Evolutionary conservation across 1,140 invertebrate species (phyloP).

Genomic region (Drosophila sp.): DNA sequence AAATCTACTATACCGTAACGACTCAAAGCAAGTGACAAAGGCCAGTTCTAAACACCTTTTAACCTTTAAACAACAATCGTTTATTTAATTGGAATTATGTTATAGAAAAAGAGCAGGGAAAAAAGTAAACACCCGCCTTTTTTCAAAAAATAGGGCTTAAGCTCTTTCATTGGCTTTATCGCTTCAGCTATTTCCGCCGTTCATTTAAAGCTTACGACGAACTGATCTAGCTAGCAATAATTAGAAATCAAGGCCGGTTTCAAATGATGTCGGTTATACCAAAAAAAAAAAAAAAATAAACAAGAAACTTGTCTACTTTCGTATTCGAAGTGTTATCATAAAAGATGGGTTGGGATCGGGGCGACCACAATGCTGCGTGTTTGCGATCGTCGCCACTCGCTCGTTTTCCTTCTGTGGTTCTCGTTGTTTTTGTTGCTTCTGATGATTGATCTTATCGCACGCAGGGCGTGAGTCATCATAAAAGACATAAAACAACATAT

Average conservation of each 20-base stretch:
- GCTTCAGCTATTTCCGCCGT: slow-evolving; percentile 76
- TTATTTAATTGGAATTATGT: slow-evolving; percentile 76
- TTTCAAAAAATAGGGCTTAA: slow-evolving; percentile 48
- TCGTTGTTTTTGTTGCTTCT: slow-evolving; percentile 9
- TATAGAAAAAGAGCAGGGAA: slow-evolving; percentile 45
- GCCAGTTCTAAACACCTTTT: slow-evolving; percentile 38
- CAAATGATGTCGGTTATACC: slow-evolving; percentile 23
- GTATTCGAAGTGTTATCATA: slow-evolving; percentile 79
- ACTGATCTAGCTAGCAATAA: slow-evolving; percentile 59
- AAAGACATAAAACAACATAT: slow-evolving; percentile 48
- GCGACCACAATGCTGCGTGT: slow-evolving; percentile 43
- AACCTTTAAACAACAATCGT: slow-evolving; percentile 54
- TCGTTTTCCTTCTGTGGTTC: slow-evolving; percentile 38
- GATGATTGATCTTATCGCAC: slow-evolving; percentile 77
- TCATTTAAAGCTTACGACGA: slow-evolving; percentile 71
- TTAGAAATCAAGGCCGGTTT: slow-evolving; percentile 80
- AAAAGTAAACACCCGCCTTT: slow-evolving; percentile 40
- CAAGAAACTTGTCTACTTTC: slow-evolving; percentile 77
- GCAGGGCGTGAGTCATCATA: slow-evolving; percentile 69
- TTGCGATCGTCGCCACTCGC: slow-evolving; percentile 34
- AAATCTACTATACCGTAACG: slow-evolving; percentile 17
- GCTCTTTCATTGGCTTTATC: slow-evolving; percentile 74
- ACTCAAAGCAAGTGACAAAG: slow-evolving; percentile 48
- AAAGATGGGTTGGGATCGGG: slow-evolving; percentile 42
- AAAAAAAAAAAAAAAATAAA: slow-evolving; percentile 25